phyloP scores from a whole-genome alignment of 2,113 vertebrate genomes.

The Bubo scandiacus region DNA sequence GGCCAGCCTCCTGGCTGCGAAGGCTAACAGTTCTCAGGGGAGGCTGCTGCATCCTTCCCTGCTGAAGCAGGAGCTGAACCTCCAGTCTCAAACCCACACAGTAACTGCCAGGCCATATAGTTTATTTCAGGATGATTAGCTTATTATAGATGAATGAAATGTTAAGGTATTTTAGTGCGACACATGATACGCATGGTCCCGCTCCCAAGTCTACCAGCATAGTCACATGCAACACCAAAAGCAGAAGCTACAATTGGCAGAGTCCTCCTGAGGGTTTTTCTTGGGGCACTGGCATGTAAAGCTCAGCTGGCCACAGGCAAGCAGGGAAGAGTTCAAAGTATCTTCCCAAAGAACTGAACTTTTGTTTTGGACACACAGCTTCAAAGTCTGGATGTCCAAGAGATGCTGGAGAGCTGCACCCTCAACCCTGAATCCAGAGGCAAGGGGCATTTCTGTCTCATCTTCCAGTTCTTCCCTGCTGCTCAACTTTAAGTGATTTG shows the following conservation, averaged over 20 bases:
- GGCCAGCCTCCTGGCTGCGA: not conserved
- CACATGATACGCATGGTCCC: conserved; percentile 28
- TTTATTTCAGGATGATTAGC: conserved; percentile 58
- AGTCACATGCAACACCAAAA: conserved; percentile 54
- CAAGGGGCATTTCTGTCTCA: not conserved
- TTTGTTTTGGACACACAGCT: not conserved
- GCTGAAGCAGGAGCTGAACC: conserved; percentile 35
- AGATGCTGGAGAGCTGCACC: not conserved
- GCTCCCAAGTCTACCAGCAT: not conserved
- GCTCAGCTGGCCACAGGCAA: not conserved
- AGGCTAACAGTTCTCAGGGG: not conserved
- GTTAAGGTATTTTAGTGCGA: conserved; percentile 56
- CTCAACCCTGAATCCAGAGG: not conserved
- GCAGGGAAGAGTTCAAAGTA: not conserved
- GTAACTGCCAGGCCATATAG: conserved; percentile 16
- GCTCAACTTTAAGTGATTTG: not conserved
- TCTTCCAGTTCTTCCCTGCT: not conserved
- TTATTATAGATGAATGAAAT: conserved; percentile 58
- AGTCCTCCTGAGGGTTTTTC: not conserved
- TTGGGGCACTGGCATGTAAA: not conserved
- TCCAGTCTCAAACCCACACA: not conserved
- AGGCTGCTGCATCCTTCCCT: conserved; percentile 9
- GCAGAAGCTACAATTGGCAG: conserved; percentile 53
- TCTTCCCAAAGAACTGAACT: not conserved
- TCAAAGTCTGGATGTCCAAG: not conserved